Evolutionary conservation across 2,797 vertebrate species (phyloP), one percentile per base, ranked within the genome.

Genomic region (Myotis pilosus): DNA sequence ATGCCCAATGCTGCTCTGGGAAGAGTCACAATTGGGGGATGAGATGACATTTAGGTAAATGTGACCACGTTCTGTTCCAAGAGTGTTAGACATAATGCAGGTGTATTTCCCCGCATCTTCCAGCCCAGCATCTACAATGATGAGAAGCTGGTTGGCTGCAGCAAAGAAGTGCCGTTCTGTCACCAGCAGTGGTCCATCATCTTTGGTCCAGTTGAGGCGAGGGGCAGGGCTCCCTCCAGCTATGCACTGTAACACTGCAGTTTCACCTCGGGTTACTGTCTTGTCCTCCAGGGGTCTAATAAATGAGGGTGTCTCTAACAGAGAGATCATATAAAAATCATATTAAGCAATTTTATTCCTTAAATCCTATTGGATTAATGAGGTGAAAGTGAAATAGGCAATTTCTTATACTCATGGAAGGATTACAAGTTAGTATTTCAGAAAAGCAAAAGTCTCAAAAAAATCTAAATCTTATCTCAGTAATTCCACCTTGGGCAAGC

Each of bases 131-230:
- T 99, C 98, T 68, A 99, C 99, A 22, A 99, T 99, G 96, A 99
- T 99, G 8, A 99, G 98, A 23, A 99, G 98, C 41, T 99, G 99
- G 74, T 99, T 99, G 49, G 98, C 98, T 0, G 99, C 99, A 64
- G 98, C 99, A 60, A 99, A 99, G 82, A 99, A 99, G 87, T 99
- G 99, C 0, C 99, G 92, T 74, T 99, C 99, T 0, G 99, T 99
- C 72, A 99, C 98, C 0, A 97, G 36, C 79, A 99, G 81, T 2
- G 98, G 98, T 1, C 98, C 98, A 0, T 99, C 98, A 0, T 99
- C 98, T 75, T 99, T 99, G 15, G 98, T 99, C 99, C 99, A 99
- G 51, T 99, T 99, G 91, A 99, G 98, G 76, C 99, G 98, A 74
- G 99, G 99, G 55, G 98, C 95, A 33, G 99, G 99, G 36, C 98